A percentile compares a stretch with the other conserved stretches of the same genome.
Evolutionary conservation across 2,797 vertebrate genomes (phyloP).

Genomic region (Sebastes iracundus): DNA sequence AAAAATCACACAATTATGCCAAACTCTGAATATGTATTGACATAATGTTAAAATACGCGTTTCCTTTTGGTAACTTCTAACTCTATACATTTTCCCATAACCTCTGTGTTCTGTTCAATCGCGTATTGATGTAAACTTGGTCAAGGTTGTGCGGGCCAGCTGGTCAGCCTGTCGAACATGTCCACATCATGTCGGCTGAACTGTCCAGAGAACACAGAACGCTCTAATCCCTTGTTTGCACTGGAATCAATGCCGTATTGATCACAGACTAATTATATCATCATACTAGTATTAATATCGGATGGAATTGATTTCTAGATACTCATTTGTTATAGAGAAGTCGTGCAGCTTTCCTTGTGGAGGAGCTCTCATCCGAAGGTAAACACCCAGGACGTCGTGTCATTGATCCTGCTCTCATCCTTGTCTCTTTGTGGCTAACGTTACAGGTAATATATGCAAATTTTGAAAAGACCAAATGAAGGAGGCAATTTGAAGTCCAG

Average conservation of each 20-base stretch:
- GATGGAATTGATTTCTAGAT: conserved; percentile 61
- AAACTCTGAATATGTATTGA: conserved; percentile 26
- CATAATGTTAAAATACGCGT: conserved; percentile 35
- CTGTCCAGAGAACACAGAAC: conserved; percentile 59
- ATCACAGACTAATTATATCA: conserved; percentile 78
- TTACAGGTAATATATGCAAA: conserved; percentile 41
- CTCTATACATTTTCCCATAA: conserved; percentile 77
- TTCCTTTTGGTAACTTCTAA: conserved; percentile 48
- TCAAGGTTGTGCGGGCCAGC: conserved; percentile 75
- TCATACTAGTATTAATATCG: conserved; percentile 74
- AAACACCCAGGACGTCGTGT: conserved; percentile 31
- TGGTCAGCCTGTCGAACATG: conserved; percentile 70
- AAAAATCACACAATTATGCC: conserved; percentile 6
- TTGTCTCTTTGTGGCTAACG: conserved; percentile 1
- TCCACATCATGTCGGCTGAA: conserved; percentile 65
- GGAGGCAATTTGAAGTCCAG: conserved; percentile 65
- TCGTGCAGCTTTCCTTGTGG: conserved; percentile 13
- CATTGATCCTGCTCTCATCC: conserved; percentile 36
- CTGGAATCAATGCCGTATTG: conserved; percentile 78
- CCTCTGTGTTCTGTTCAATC: conserved; percentile 74
- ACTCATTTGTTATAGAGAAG: conserved; percentile 48
- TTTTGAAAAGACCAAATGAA: conserved; percentile 49
- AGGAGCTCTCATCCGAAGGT: conserved; percentile 1
- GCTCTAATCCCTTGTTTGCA: conserved; percentile 78
- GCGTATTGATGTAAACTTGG: conserved; percentile 73